These are phyloP conservation scores for Hycleus cichorii DNA, from an alignment of 1,140 invertebrate species.

Conservation along the genomic window DNA sequence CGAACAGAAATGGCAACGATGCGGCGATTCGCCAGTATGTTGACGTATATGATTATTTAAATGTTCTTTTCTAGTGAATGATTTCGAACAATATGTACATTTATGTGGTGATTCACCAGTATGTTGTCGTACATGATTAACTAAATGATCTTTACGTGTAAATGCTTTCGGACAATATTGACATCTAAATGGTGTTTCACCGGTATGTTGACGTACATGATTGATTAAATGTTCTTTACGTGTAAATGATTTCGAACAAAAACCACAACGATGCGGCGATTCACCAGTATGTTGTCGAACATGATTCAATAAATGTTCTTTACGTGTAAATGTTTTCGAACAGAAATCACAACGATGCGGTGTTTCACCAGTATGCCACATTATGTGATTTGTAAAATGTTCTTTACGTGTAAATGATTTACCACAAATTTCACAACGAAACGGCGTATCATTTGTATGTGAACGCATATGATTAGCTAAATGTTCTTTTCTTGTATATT, in stretches of 20 bases:
- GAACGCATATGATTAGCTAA: slow-evolving; percentile 69
- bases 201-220: slow-evolving; percentile 81
- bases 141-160: slow-evolving; percentile 73
- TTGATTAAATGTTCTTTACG: slow-evolving; percentile 76
- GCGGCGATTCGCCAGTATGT: slow-evolving; percentile 70
- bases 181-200: slow-evolving; percentile 61
- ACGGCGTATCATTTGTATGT: slow-evolving; percentile 51
- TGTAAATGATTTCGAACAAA: slow-evolving; percentile 77
- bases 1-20: slow-evolving; percentile 72
- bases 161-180: slow-evolving; percentile 81
- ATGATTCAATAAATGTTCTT: slow-evolving; percentile 76
- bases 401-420: slow-evolving; percentile 82
- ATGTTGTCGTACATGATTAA: slow-evolving; percentile 61
- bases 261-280: slow-evolving; percentile 72
- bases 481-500: slow-evolving; percentile 70
- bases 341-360: slow-evolving; percentile 80
- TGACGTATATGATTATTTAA: slow-evolving; percentile 80
- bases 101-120: slow-evolving; percentile 72
- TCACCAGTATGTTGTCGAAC: slow-evolving; percentile 75
- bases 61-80: slow-evolving; percentile 85
- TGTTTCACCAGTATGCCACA: slow-evolving; percentile 81
- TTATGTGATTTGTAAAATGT: slow-evolving; percentile 78
- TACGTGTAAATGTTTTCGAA: slow-evolving; percentile 74
- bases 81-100: slow-evolving; percentile 69
- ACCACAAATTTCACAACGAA: slow-evolving; percentile 69